Base-by-base conservation (phyloP, 2,888 invertebrate genomes). In the Lasioglossum zephyrum region DNA sequence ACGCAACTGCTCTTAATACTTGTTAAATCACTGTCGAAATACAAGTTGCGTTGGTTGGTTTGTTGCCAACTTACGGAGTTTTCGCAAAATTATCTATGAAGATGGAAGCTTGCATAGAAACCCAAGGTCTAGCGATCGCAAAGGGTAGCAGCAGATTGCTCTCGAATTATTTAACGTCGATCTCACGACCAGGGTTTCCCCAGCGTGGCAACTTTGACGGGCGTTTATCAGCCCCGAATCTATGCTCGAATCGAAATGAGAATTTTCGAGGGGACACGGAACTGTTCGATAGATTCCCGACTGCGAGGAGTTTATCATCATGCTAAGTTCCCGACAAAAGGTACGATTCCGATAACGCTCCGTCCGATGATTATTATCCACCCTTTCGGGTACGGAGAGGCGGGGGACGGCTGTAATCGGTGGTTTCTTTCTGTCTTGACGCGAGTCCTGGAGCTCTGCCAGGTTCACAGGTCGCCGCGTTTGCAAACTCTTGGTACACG, bases 371-470 rank as follows among this genome's bases (percentile, higher is more conserved):
- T 53, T 53, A 53, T 86, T 75, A 85, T 72, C 75, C 16, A 5
- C 41, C 13, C 49, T 44, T 44, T 66, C 70, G 79, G 31, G 72
- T 49, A n/a, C 26, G 36, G 11, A 11, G n/a, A n/a, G 9, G 22
- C 44, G 22, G 31, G 41, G 41, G 0, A 31, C 0, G 31, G 73
- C 73, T 31, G 73, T 31, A 36, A 36, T 73, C 47, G 73, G 18
- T 53, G n/a, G 44, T 81, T 73, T 77, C 77, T 83, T 73, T 78
- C 69, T 57, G 18, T 53, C 44, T 73, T 60, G 76, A 86, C 70
- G 75, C 53, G 53, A 22, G 18, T 74, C 63, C 73, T 83, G 87
- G 83, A 83, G 47, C 75, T 44, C 44, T 83, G 86, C 87, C 87
- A 87, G 78, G 26, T 53, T 77, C 60, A 73, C 78, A 57, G 81